Percentiles rank a stretch among this genome's conserved stretches.
These are phyloP conservation scores for Onthophagus sagittarius DNA, from an alignment of 2,888 invertebrate species.

Conservation along the genomic window DNA sequence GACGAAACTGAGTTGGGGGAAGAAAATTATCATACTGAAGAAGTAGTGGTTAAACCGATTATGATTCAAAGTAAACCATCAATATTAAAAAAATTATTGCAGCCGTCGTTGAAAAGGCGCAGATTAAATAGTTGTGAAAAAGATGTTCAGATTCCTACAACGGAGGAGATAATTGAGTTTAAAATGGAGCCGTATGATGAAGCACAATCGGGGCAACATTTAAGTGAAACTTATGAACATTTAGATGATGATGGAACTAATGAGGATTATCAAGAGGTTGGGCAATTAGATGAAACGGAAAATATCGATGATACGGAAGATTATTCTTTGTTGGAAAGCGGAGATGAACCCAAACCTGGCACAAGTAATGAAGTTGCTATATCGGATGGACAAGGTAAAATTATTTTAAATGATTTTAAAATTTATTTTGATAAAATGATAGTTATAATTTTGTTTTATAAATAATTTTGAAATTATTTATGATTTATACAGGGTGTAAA, in stretches of 20 bases:
- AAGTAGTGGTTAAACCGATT: not conserved
- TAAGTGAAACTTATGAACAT: slow-evolving; percentile 34
- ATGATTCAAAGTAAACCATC: not conserved
- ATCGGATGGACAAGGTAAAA: slow-evolving; percentile 48
- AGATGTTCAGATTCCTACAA: not conserved
- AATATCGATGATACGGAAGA: slow-evolving; percentile 39
- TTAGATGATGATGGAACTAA: slow-evolving; percentile 36
- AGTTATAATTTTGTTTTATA: no score
- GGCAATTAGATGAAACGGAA: slow-evolving; percentile 35
- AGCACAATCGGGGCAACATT: slow-evolving; percentile 37
- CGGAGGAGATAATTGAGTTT: slow-evolving; percentile 37
- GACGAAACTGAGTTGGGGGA: slow-evolving; percentile 24
- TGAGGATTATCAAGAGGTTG: slow-evolving; percentile 34
- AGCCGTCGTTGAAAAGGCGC: slow-evolving; percentile 8
- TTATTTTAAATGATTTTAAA: no score
- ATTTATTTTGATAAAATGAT: no score
- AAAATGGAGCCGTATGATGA: slow-evolving; percentile 47
- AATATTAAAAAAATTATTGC: slow-evolving; percentile 5
- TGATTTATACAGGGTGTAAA: no score
- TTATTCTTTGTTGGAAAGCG: slow-evolving; percentile 44
- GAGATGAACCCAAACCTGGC: slow-evolving; percentile 46
- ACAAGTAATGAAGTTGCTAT: slow-evolving; percentile 42
- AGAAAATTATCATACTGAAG: not conserved
- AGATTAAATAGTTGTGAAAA: not conserved
- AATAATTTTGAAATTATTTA: no score